phyloP scores from a whole-genome alignment of 2,888 invertebrate species.

The Silvanus unidentatus region DNA sequence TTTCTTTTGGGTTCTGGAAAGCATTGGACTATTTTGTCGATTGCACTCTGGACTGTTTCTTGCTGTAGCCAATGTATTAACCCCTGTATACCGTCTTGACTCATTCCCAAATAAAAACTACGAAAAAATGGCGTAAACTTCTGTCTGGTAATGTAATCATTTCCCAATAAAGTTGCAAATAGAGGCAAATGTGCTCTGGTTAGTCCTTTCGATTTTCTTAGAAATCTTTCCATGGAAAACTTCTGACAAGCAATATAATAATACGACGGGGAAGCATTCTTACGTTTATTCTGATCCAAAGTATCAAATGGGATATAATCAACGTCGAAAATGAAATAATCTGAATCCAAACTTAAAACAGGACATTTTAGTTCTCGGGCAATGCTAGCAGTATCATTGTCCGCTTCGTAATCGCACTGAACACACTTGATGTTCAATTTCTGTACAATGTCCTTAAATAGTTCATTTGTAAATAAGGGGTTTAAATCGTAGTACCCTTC shows the following conservation, averaged over 20 bases:
- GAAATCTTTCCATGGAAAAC: constrained; percentile 65
- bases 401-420: constrained; percentile 83
- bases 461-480: constrained; percentile 68
- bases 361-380: constrained; percentile 76
- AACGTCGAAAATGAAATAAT: constrained; percentile 86
- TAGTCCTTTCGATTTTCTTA: constrained; percentile 59
- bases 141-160: constrained; percentile 73
- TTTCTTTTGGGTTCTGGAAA: constrained; percentile 40
- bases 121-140: constrained; percentile 67
- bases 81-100: constrained; percentile 62
- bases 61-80: constrained; percentile 71
- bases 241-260: constrained; percentile 61
- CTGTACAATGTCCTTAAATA: constrained; percentile 64
- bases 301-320: constrained; percentile 73
- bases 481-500: constrained; percentile 57
- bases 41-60: constrained; percentile 63
- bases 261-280: constrained; percentile 24
- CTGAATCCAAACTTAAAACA: constrained; percentile 88
- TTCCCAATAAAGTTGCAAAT: constrained; percentile 78
- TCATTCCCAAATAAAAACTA: constrained; percentile 56
- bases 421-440: constrained; percentile 62
- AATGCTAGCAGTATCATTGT: constrained; percentile 78
- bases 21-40: constrained; percentile 49
- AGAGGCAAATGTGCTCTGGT: constrained; percentile 61
- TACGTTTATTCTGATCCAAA: constrained; percentile 44